Conservation (phyloP, 2,113 vertebrate genomes). For the Neofelis nebulosa region DNA sequence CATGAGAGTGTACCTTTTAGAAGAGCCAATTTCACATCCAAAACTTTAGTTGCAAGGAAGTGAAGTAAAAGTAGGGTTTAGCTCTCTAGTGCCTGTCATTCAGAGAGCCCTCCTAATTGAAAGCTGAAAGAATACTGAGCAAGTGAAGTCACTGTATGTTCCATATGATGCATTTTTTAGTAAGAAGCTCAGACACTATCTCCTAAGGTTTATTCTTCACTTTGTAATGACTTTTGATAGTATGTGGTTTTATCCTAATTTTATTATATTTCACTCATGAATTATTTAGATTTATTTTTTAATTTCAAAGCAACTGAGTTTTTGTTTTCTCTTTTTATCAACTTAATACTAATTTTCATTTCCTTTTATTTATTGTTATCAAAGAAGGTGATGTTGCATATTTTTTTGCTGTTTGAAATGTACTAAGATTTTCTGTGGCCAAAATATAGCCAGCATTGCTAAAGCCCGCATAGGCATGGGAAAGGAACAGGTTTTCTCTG, state of each 20-base stretch:
- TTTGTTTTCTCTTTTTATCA: background rate
- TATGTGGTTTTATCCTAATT: background rate
- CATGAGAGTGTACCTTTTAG: background rate
- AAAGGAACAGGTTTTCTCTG: background rate
- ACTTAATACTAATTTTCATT: background rate
- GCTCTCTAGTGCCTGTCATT: background rate
- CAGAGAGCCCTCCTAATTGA: background rate
- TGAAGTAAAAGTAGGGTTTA: background rate
- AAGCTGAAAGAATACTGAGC: background rate
- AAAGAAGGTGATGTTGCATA: background rate
- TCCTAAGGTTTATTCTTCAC: background rate
- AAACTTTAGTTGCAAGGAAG: background rate
- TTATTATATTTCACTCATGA: background rate
- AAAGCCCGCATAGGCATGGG: background rate
- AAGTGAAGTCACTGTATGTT: background rate
- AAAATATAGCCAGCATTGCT: constrained; percentile 1
- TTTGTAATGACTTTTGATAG: background rate
- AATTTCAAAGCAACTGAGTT: background rate
- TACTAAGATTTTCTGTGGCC: background rate
- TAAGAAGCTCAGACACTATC: background rate
- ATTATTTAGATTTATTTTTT: background rate
- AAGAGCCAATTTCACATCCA: background rate
- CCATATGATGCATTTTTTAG: background rate
- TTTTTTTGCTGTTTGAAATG: constrained; percentile 24
- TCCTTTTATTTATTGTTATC: background rate